phyloP scores from a whole-genome alignment of 2,888 invertebrate species.

The Epirrhoe alternata region DNA sequence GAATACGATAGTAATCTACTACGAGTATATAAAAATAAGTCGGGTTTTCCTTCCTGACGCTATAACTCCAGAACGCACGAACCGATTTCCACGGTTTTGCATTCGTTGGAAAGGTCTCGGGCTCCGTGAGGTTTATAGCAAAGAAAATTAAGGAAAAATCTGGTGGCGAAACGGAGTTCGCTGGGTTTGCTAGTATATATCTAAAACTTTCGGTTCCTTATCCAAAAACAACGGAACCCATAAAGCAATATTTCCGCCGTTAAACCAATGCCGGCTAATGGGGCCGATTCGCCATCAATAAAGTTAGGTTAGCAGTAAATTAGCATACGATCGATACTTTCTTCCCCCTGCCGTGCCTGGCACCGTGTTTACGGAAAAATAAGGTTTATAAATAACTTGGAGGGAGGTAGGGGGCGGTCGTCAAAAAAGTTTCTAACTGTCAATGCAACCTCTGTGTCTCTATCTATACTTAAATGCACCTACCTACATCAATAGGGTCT shows the following conservation, averaged over 20 bases:
- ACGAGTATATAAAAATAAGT: too few relatives aligned
- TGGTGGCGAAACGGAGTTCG: too few relatives aligned
- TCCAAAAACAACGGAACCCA: not conserved
- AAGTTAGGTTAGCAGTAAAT: constrained; percentile 61
- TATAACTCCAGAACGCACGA: too few relatives aligned
- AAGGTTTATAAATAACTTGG: constrained; percentile 32
- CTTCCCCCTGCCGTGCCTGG: constrained; percentile 58
- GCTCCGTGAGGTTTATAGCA: too few relatives aligned
- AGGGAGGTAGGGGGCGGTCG: not conserved
- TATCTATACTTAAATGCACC: not conserved
- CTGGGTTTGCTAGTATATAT: too few relatives aligned
- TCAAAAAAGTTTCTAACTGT: not conserved
- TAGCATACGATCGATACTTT: constrained; percentile 75
- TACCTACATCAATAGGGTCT: too few relatives aligned
- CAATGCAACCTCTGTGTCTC: not conserved
- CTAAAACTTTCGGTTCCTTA: too few relatives aligned
- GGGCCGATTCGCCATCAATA: constrained; percentile 67
- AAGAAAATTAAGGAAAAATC: too few relatives aligned
- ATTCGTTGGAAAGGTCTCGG: too few relatives aligned
- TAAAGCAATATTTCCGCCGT: constrained; percentile 33
- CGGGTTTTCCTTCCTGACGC: too few relatives aligned
- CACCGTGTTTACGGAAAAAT: constrained; percentile 34
- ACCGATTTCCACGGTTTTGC: too few relatives aligned
- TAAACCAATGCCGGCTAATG: constrained; percentile 47
- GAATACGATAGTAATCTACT: too few relatives aligned